Conservation (phyloP, 1,140 invertebrate species). For the Artemia franciscana region DNA sequence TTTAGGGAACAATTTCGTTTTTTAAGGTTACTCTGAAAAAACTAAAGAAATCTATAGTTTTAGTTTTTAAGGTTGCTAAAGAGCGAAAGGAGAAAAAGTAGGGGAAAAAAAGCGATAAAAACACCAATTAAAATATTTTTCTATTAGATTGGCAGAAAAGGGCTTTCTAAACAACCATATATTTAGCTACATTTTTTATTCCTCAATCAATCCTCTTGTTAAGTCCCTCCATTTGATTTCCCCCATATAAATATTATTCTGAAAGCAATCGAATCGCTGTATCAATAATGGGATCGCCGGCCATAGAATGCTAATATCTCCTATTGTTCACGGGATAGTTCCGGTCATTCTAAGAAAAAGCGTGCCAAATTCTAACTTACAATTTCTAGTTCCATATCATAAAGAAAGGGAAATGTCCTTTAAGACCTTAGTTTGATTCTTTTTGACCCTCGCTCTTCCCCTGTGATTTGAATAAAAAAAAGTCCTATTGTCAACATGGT, state of each 20-base stretch:
- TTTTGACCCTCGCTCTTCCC: too few relatives aligned
- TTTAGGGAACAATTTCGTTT: too few relatives aligned
- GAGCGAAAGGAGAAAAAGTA: too few relatives aligned
- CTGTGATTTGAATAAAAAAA: neutral
- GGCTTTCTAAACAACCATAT: too few relatives aligned
- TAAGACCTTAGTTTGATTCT: too few relatives aligned
- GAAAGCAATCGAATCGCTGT: neutral
- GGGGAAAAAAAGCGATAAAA: too few relatives aligned
- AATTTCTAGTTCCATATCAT: neutral
- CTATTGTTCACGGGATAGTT: neutral
- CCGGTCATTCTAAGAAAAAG: neutral
- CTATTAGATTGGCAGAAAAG: too few relatives aligned
- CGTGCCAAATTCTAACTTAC: neutral
- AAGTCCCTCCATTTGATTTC: neutral
- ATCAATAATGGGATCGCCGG: neutral
- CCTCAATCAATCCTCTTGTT: neutral
- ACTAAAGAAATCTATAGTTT: too few relatives aligned
- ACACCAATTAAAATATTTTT: too few relatives aligned
- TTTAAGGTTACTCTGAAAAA: too few relatives aligned
- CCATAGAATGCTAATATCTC: neutral
- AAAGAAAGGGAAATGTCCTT: neutral
- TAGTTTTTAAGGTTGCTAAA: too few relatives aligned
- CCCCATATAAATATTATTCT: neutral
- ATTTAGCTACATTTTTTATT: neutral
- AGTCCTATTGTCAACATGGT: neutral